Percentiles rank a stretch among this genome's conserved stretches.
Conservation (phyloP, 2,113 vertebrate genomes). For the Microtus ochrogaster region DNA sequence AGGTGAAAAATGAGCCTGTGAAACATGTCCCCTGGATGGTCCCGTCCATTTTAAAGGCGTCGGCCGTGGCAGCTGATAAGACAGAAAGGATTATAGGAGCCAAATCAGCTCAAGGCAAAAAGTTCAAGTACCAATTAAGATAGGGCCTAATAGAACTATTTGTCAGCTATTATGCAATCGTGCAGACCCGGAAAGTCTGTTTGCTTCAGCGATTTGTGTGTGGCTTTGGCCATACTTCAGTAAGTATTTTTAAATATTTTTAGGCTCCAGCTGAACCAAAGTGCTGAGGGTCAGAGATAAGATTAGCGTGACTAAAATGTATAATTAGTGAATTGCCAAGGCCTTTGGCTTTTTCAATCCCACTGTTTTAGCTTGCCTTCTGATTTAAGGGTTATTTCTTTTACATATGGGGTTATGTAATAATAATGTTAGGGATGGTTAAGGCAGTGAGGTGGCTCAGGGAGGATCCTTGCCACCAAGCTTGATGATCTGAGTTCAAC, state of each 20-base stretch:
- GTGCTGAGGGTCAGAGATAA: not conserved
- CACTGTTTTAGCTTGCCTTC: not conserved
- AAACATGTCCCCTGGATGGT: not conserved
- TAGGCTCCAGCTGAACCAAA: constrained; percentile 54
- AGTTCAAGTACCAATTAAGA: constrained; percentile 79
- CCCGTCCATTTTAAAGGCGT: constrained; percentile 5
- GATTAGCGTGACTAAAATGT: constrained; percentile 3
- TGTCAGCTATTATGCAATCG: constrained; percentile 65
- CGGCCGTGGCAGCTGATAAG: constrained; percentile 55
- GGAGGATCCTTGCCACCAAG: too few relatives aligned
- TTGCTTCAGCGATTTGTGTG: constrained; percentile 62
- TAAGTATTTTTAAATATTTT: constrained; percentile 54
- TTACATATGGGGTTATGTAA: not conserved
- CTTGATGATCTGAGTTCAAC: not conserved
- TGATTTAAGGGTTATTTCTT: not conserved
- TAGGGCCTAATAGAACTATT: constrained; percentile 68
- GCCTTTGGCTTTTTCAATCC: constrained; percentile 19
- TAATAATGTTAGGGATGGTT: not conserved
- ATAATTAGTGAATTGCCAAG: constrained; percentile 4
- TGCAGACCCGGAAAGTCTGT: constrained; percentile 55
- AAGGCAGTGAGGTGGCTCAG: not conserved
- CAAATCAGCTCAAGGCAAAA: constrained; percentile 70
- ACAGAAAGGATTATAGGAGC: constrained; percentile 66
- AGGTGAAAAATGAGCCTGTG: not conserved
- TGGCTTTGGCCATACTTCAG: constrained; percentile 69